Evolutionary conservation across 92 coral and sea anemone genomes (phyloP), one percentile per base, ranked within the genome.

Genomic region (Actinostola sp.): DNA sequence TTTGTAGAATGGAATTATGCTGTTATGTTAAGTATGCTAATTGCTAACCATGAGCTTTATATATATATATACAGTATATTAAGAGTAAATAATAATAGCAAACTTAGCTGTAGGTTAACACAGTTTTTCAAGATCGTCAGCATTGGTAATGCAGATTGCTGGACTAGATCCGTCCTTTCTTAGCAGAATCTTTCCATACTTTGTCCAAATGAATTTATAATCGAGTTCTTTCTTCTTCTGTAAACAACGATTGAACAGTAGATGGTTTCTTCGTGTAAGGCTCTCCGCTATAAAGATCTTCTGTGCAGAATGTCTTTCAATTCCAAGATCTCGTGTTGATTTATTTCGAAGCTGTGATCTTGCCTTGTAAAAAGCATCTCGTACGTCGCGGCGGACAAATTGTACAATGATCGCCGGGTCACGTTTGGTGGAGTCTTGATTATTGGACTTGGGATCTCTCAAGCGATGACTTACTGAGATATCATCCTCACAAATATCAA

Each of bases 391-490:
- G 78, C 84, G 59, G 15, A 76, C 38, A 27, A 75, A 64, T 32
- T 64, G 59, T 3, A 63, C 74, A 44, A 35, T 58, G 41, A 52
- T 70, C 32, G 71, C 23, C 33, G 70, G 72, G 15, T 41, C 54
- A 13, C 54, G 4, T 60, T 71, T 51, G 19, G 51, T 70, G 38
- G 51, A 19, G 59, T 78, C 60, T 20, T 60, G 70, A 38, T 78
- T 68, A 35, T 67, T 26, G 54, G 31, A n/a, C 54, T 70, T 45
- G 38, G 25, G 28, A 45, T 56, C 78, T 41, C 65, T 67, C 51
- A 77, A 34, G 24, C 76, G 76, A 72, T 80, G 80, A 50, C 86
- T 80, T 21, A 80, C 80, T 52, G 73, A 80, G 14, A 54, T 80
- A 79, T 80, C 73, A 49, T 64, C 66, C 53, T 73, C 67, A 30